phyloP scores from a whole-genome alignment of 2,797 vertebrate species.

The Corythornis leucogaster region DNA sequence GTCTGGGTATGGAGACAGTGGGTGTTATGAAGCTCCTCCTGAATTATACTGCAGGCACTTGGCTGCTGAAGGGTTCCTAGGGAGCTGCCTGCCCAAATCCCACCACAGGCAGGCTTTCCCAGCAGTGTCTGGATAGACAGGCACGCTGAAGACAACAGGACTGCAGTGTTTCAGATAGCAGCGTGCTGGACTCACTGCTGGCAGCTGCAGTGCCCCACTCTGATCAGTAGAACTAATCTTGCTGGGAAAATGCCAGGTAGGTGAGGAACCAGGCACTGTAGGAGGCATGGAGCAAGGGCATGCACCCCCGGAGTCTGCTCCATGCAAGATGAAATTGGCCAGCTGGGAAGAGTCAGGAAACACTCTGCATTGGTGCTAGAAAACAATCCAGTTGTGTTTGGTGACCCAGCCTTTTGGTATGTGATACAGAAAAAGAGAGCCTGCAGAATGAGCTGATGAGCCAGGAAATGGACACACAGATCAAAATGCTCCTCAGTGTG shows the following conservation, averaged over 20 bases:
- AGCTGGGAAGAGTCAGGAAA: neutral
- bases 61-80: neutral
- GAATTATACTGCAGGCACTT: neutral
- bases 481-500: neutral
- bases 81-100: neutral
- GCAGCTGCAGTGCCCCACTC: neutral
- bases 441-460: neutral
- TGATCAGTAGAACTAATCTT: neutral
- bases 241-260: neutral
- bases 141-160: neutral
- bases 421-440: neutral
- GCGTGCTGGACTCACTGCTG: neutral
- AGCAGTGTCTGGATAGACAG: neutral
- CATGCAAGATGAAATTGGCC: neutral
- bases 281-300: neutral
- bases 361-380: neutral
- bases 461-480: neutral
- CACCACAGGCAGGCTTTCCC: neutral
- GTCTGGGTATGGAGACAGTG: neutral
- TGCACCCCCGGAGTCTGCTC: rapidly evolving
- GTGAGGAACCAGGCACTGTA: neutral
- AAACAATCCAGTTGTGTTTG: neutral
- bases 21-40: neutral
- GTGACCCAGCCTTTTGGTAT: neutral
- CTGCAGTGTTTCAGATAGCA: neutral